These are phyloP conservation scores for Leptogaster cylindrica DNA, from an alignment of 2,888 invertebrate species.

Conservation along the genomic window DNA sequence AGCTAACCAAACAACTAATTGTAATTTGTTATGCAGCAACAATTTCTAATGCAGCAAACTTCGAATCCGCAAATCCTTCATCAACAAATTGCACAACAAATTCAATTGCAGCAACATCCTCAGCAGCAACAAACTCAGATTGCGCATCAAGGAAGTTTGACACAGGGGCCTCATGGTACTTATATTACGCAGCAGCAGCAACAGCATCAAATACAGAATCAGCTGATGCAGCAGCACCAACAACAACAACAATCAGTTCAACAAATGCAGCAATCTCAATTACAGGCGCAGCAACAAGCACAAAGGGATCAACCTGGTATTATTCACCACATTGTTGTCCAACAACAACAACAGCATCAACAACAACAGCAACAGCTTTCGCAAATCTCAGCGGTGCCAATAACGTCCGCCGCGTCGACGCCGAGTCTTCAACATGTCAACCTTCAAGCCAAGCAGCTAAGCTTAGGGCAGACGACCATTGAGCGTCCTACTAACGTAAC, in stretches of 20 bases:
- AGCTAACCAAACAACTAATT: conserved; percentile 3
- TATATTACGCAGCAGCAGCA: conserved; percentile 64
- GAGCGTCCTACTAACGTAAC: conserved; percentile 33
- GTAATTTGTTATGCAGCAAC: neutral
- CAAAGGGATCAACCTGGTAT: conserved; percentile 51
- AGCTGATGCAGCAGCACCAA: conserved; percentile 62
- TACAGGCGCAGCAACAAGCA: conserved; percentile 52
- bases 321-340: too few species aligned
- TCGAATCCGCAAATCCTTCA: conserved; percentile 53
- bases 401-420: conserved; percentile 54
- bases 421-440: conserved; percentile 43
- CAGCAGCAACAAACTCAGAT: conserved; percentile 51
- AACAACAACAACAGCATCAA: conserved; percentile 53
- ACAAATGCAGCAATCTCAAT: conserved; percentile 52
- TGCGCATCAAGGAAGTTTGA: conserved; percentile 54
- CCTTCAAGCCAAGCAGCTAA: conserved; percentile 38
- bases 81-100: conserved; percentile 55
- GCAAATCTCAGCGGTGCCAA: conserved; percentile 50
- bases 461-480: neutral
- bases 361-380: conserved; percentile 54
- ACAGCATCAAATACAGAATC: conserved; percentile 63
- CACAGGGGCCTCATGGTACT: conserved; percentile 59
- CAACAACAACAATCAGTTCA: conserved; percentile 57
- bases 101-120: conserved; percentile 52
- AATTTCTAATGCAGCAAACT: conserved; percentile 55